A percentile compares a stretch with the other conserved stretches of the same genome.
These are phyloP conservation scores for Sepiola atlantica DNA, from an alignment of 2,888 invertebrate genomes.

Conservation along the genomic window DNA sequence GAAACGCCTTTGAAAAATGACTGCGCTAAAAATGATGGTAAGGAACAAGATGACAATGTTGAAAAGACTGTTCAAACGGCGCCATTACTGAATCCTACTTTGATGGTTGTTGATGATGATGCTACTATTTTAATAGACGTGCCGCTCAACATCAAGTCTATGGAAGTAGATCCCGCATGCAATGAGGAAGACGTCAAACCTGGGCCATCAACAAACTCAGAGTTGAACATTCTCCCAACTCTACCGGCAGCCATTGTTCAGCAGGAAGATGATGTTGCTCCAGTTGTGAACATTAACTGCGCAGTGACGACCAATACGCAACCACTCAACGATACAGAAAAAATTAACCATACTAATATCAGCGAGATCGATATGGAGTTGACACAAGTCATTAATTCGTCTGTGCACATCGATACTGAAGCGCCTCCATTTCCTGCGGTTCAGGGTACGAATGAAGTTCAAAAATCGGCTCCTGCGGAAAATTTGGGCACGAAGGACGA, in stretches of 20 bases:
- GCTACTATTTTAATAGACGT: neutral
- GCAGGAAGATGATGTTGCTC: neutral
- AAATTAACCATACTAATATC: neutral
- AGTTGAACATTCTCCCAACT: neutral
- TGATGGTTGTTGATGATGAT: neutral
- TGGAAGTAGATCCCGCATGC: neutral
- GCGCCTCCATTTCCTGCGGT: neutral
- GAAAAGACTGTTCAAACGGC: neutral
- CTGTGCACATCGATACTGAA: neutral
- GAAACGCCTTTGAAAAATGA: neutral
- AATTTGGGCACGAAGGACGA: neutral
- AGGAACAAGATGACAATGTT: neutral
- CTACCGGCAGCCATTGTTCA: neutral
- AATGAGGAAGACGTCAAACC: neutral
- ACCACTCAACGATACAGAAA: neutral
- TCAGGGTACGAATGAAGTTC: neutral
- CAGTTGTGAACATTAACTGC: neutral
- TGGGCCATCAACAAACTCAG: neutral
- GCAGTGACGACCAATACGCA: neutral
- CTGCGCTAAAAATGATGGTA: neutral
- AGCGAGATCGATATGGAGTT: slow-evolving; percentile 62
- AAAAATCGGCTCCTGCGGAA: neutral
- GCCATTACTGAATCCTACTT: neutral
- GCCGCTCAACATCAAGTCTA: neutral
- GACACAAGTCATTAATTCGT: slow-evolving; percentile 57